These are phyloP conservation scores for Drosophila nikananu DNA, from an alignment of 1,140 invertebrate species.

Conservation along the genomic window DNA sequence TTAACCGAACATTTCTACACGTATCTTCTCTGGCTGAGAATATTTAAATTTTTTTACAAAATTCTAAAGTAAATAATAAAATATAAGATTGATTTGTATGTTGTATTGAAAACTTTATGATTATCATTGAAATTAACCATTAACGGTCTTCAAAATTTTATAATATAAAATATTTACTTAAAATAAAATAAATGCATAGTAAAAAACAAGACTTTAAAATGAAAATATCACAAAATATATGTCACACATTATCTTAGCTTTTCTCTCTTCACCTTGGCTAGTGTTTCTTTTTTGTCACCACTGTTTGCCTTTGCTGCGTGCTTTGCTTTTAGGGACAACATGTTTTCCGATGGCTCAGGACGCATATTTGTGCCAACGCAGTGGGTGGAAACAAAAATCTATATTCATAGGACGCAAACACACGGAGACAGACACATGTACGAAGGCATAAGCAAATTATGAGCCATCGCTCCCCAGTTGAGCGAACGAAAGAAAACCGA, in stretches of 20 bases:
- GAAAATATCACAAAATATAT: not conserved
- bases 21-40: not conserved
- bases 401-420: conserved; percentile 66
- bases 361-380: conserved; percentile 57
- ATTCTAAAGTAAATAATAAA: not conserved
- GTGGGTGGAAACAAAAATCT: conserved; percentile 70
- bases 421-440: conserved; percentile 42
- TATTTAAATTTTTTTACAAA: not conserved
- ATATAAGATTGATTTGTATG: too few relatives aligned
- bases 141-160: not conserved
- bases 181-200: not conserved
- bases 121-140: not conserved
- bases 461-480: conserved; percentile 36
- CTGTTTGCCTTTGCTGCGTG: conserved; percentile 33
- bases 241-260: not conserved
- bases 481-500: conserved; percentile 7
- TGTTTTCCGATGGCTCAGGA: conserved; percentile 53
- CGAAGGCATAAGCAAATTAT: conserved; percentile 38
- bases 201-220: not conserved
- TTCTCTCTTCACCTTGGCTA: too few relatives aligned
- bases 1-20: not conserved
- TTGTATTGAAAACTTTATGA: not conserved
- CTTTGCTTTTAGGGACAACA: conserved; percentile 62
- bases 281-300: not conserved
- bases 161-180: not conserved